Evolutionary conservation across 2,797 vertebrate genomes (phyloP).

Genomic region (Harpagifer antarcticus): DNA sequence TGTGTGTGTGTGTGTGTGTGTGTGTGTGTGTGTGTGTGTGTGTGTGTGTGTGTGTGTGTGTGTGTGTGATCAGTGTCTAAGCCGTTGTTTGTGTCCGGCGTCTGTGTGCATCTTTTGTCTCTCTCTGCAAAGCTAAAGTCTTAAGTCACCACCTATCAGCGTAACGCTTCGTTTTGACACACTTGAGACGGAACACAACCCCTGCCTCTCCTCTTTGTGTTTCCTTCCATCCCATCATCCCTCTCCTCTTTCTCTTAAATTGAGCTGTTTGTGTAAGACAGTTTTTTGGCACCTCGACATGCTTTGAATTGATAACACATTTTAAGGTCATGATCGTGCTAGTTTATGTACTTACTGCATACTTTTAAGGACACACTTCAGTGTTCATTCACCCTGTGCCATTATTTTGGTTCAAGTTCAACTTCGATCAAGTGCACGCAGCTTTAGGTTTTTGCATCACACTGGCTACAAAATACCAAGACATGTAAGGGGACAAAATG

Average conservation of each 20-base stretch:
- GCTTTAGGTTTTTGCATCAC: slow-evolving; percentile 12
- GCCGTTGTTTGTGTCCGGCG: slow-evolving; percentile 60
- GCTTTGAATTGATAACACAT: slow-evolving; percentile 46
- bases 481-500: slow-evolving; percentile 18
- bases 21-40: slow-evolving; percentile 54
- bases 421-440: slow-evolving; percentile 23
- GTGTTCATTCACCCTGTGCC: slow-evolving; percentile 6
- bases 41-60: slow-evolving; percentile 58
- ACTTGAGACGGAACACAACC: slow-evolving; percentile 51
- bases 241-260: slow-evolving; percentile 53
- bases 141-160: slow-evolving; percentile 57
- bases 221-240: slow-evolving; percentile 41
- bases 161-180: slow-evolving; percentile 64
- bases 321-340: slow-evolving; percentile 38
- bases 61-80: slow-evolving; percentile 67
- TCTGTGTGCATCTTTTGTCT: slow-evolving; percentile 62
- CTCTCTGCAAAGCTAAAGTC: slow-evolving; percentile 43
- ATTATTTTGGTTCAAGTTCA: slow-evolving; percentile 27
- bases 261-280: slow-evolving; percentile 67
- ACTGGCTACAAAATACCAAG: slow-evolving; percentile 12
- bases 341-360: slow-evolving; percentile 15
- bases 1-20: slow-evolving; percentile 45
- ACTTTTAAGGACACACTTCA: slow-evolving; percentile 31
- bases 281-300: slow-evolving; percentile 61
- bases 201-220: slow-evolving; percentile 12